Percentiles rank a stretch among this genome's conserved stretches.
These are phyloP conservation scores for Drosophila funebris DNA, from an alignment of 1,140 invertebrate species.

Conservation along the genomic window DNA sequence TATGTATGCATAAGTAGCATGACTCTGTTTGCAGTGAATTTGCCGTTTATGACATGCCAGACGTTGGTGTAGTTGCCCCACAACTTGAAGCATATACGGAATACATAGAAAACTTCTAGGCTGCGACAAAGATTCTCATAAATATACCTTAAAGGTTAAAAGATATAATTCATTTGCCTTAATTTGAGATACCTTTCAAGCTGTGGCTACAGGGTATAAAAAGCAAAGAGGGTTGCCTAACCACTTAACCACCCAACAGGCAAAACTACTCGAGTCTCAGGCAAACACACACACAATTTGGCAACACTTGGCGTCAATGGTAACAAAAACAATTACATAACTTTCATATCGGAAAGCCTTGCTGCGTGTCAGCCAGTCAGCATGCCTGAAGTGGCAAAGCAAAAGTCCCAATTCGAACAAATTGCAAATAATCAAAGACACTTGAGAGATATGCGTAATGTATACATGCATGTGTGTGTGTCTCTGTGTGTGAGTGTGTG, in stretches of 20 bases:
- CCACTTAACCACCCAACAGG: slow-evolving; percentile 48
- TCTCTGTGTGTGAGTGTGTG: background rate
- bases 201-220: background rate
- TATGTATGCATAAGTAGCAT: too few relatives aligned
- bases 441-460: slow-evolving; percentile 60
- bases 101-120: background rate
- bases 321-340: slow-evolving; percentile 70
- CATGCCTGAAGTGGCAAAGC: slow-evolving; percentile 47
- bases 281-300: slow-evolving; percentile 25
- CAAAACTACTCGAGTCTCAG: slow-evolving; percentile 33
- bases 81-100: background rate
- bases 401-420: slow-evolving; percentile 60
- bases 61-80: background rate
- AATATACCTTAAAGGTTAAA: background rate
- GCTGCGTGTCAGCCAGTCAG: background rate
- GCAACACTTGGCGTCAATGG: slow-evolving; percentile 65
- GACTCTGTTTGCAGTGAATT: background rate
- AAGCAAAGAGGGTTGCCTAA: slow-evolving; percentile 21
- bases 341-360: slow-evolving; percentile 41
- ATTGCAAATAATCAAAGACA: slow-evolving; percentile 78
- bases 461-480: slow-evolving; percentile 19
- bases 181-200: too few relatives aligned
- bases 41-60: background rate
- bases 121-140: too few relatives aligned
- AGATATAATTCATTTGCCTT: background rate